Base-by-base conservation (phyloP, 2,113 vertebrate genomes). In the Manacus vitellinus region DNA sequence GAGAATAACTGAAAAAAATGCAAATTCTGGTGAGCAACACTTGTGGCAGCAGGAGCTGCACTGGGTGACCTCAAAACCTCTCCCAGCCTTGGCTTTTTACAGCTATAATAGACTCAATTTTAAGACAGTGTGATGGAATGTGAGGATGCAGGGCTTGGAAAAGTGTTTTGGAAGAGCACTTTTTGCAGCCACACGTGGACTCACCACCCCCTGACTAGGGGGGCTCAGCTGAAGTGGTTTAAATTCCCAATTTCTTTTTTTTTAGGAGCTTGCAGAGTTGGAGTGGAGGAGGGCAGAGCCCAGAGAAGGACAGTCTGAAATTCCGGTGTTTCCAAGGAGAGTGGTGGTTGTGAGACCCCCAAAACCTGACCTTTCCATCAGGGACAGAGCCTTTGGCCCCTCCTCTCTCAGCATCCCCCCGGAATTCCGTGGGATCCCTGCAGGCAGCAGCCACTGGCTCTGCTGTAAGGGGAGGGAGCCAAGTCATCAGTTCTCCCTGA, bases 321-420 rank as follows among this genome's bases (percentile, higher is more conserved):
- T 35, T 12, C 44, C 49, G 10, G 41, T 43, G 12, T 5, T 83
- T 47, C 51, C 47, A 59, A 49, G n/a, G 27, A 27, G 8, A 46
- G 15, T 17, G 25, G 58, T 80, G 49, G 24, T 8, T 23, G 23
- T n/a, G 46, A 66, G 11, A 3, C 1, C 31, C 31, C 22, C 77
- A 35, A 82, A 47, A 19, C 15, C n/a, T 0, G 0, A 9, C 2
- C 8, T 14, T 20, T 46, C 6, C 61, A 21, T 1, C 6, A 5
- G 27, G 10, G 14, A 16, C 55, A 51, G 43, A 81, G 41, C 54
- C 14, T 41, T 41, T 39, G 43, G 8, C 16, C 13, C 31, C 15
- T 49, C 37, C 59, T 1, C 0, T 0, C 31, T 67, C 86, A 70
- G 58, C 83, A 80, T 37, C 74, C 18, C 15, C 61, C n/a, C 19